Evolutionary conservation across 1,140 invertebrate species (phyloP), one percentile per base, ranked within the genome.

Genomic region (Pseudomyrmex gracilis): DNA sequence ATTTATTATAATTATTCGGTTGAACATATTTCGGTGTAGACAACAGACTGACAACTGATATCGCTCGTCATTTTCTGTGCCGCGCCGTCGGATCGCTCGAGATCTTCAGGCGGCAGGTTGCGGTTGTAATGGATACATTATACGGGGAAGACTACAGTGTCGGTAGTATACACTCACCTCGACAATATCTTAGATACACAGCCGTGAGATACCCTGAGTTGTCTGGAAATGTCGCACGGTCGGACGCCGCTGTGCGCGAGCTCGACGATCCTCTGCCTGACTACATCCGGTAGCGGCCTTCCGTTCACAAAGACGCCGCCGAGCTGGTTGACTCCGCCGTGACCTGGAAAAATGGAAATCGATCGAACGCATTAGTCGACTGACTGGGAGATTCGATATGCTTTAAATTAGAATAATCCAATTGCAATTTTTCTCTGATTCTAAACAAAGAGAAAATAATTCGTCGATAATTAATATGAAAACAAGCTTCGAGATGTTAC

Each of bases 301-400:
- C 98, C 98, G 95, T 99, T 99, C 60, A 99, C 98, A 94, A 99
- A 99, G 73, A 99, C 98, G 53, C 98, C 98, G 82, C 98, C 98
- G 67, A 99, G 95, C 94, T 99, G 98, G 95, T 99, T 99, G 47
- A 99, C 98, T 83, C 98, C 98, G 34, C 98, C 98, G 93, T 98
- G 98, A 96, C 98, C 98, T 98, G 95, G 22, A 94, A 93, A 85
- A 93, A 90, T 82, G 64, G 34, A 87, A 89, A 92, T 92, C 88
- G 85, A 92, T 89, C 34, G 34, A 84, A 68, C 82, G 70, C 87
- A 90, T 91, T 90, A 90, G 88, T 80, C 83, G 55, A 70, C 24
- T 45, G 49, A 34, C 5, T 4, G 34, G n/a, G 82, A 82, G 34
- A 12, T 43, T 67, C 13, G 47, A 60, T 43, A 45, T 34, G 34